Conservation (phyloP, 1,140 invertebrate genomes). For the Microplitis demolitor region DNA sequence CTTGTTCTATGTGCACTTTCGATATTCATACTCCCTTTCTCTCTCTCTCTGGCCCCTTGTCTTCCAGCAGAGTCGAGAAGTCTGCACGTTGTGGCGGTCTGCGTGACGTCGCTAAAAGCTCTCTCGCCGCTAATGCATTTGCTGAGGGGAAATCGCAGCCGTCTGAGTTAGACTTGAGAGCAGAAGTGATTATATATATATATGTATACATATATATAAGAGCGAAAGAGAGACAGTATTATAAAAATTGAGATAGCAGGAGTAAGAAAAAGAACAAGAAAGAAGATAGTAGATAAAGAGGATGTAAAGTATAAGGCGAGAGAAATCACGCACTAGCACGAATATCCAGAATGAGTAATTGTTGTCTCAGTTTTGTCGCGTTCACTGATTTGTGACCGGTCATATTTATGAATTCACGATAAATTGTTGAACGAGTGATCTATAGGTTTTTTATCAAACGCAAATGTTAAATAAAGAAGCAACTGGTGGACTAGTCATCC, state of each 20-base stretch:
- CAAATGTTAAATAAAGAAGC: not conserved
- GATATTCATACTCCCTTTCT: not conserved
- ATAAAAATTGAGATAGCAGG: too few species aligned
- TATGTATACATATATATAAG: too few species aligned
- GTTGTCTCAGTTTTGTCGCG: constrained; percentile 10
- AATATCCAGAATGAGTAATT: constrained; percentile 10
- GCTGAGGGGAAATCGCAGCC: constrained; percentile 44
- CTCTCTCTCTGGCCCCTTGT: constrained; percentile 24
- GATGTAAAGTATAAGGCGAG: not conserved
- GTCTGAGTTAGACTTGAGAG: constrained; percentile 27
- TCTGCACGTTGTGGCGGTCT: constrained; percentile 28
- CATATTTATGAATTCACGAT: not conserved
- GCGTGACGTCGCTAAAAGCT: constrained; percentile 61
- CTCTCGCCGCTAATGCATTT: constrained; percentile 59
- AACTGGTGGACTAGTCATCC: not conserved
- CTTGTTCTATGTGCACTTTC: constrained; percentile 17
- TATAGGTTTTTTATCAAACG: not conserved
- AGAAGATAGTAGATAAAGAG: not conserved
- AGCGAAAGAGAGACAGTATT: too few species aligned
- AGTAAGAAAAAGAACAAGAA: constrained; percentile 3
- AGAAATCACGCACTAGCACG: constrained; percentile 1
- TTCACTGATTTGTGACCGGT: constrained; percentile 14
- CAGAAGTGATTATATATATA: not conserved
- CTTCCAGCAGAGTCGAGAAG: constrained; percentile 22
- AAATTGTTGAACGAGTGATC: not conserved